These are phyloP conservation scores for Nephrotoma guestfalica DNA, from an alignment of 2,888 invertebrate species.

Conservation along the genomic window DNA sequence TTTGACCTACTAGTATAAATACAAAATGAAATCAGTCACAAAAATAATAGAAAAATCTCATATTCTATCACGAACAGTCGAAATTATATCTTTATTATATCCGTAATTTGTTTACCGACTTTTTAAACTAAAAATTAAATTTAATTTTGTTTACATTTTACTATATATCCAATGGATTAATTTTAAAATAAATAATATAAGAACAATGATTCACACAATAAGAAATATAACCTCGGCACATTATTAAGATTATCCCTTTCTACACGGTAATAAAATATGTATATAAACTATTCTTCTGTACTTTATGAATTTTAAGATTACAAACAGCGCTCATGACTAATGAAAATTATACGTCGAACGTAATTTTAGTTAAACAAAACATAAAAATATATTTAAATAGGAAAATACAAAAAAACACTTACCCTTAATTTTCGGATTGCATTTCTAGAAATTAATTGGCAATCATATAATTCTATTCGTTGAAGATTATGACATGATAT, in stretches of 20 bases:
- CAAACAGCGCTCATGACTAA: neutral
- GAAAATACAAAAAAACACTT: slow-evolving; percentile 14
- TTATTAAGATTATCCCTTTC: neutral
- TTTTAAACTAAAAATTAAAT: too few species aligned
- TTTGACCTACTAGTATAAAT: too few species aligned
- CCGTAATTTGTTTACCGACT: too few species aligned
- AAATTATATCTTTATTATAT: too few species aligned
- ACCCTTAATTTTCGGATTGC: slow-evolving; percentile 94
- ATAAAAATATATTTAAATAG: neutral
- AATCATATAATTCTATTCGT: slow-evolving; percentile 96
- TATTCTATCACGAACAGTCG: too few species aligned
- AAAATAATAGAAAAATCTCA: too few species aligned
- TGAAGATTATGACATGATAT: slow-evolving; percentile 89
- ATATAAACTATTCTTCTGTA: neutral
- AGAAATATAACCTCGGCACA: too few species aligned
- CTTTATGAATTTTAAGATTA: neutral
- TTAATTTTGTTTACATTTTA: too few species aligned
- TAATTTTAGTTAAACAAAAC: neutral
- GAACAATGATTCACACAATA: too few species aligned
- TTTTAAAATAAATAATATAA: too few species aligned
- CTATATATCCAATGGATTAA: too few species aligned
- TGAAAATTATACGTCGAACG: neutral
- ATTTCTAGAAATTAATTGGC: slow-evolving; percentile 93
- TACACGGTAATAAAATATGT: neutral
- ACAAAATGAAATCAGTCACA: too few species aligned